phyloP scores from a whole-genome alignment of 2,888 invertebrate species.

The Oscheius sp. region DNA sequence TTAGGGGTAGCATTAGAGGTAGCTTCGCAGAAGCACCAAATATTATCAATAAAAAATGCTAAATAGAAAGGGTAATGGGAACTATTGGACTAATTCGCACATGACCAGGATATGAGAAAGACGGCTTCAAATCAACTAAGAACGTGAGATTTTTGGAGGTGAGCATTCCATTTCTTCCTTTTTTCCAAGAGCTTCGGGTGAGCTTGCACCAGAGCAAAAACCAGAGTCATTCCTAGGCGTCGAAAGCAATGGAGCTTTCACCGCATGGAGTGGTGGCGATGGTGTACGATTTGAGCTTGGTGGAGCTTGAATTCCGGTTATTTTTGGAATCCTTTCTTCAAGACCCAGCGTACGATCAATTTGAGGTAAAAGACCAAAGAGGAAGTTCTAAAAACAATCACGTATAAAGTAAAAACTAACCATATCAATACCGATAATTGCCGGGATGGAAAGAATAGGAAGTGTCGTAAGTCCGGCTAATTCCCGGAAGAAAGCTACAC shows the following conservation, averaged over 20 bases:
- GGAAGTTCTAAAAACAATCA: not conserved
- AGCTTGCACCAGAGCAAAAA: constrained; percentile 43
- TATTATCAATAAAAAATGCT: not conserved
- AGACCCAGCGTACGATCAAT: not conserved
- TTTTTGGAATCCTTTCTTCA: not conserved
- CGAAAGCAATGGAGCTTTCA: constrained; percentile 17
- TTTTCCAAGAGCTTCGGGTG: constrained; percentile 27
- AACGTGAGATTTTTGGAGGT: not conserved
- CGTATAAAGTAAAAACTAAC: not conserved
- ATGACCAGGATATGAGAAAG: too few species aligned
- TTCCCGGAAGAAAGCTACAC: not conserved
- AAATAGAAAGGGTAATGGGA: not conserved
- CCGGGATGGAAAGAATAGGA: not conserved
- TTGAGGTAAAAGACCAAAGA: not conserved
- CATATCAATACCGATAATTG: not conserved
- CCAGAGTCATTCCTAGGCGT: constrained; percentile 50
- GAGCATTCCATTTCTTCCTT: constrained; percentile 12
- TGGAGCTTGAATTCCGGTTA: not conserved
- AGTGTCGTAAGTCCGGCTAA: not conserved
- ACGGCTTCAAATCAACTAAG: not conserved
- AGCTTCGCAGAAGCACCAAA: constrained; percentile 12
- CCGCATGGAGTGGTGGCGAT: constrained; percentile 24
- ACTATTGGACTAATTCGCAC: too few species aligned
- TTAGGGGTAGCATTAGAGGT: constrained; percentile 5
- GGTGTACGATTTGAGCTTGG: constrained; percentile 6